Evolutionary conservation across 92 coral and sea anemone genomes (phyloP), one percentile per base, ranked within the genome.

Genomic region (Siderastrea radians): DNA sequence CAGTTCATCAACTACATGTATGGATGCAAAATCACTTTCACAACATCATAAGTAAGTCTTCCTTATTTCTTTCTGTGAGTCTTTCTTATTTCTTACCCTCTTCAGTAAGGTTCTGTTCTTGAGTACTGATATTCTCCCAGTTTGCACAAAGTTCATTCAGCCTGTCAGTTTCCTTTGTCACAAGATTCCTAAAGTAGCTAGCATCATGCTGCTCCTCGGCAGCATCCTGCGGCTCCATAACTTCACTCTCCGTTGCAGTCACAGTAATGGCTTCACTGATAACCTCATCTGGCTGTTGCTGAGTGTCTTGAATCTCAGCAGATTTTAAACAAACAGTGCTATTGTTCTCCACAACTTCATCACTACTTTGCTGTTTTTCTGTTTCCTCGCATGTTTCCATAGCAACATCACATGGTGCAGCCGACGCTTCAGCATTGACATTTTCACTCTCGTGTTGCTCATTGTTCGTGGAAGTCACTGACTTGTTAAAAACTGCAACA

Each of bases 101-200:
- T 11, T 96, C 99, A 71, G 86, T 65, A 38, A 96, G 87, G 9
- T 79, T 76, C 52, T 64, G 74, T 63, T 93, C 96, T 45, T 79
- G 87, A 16, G 79, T 80, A 11, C 81, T 74, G 7, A 84, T 84
- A 17, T 79, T 82, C 81, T 96, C 96, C 99, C 99, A 96, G 7
- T 75, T 68, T 43, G 81, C 83, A 81, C 98, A 90, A 52, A 88
- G 90, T n/a, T 59, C 85, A 81, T 92, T 91, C 84, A 96, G 77
- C 62, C 77, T 87, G 7, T 80, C 87, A 19, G 98, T 94, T 80
- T 94, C 99, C 50, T 85, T 81, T 26, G 45, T 79, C 43, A 95
- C 86, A 68, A 96, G 96, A 86, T 83, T 79, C 72, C 98, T 87
- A 67, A 96, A 96, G 61, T 96, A 81, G 47, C 49, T 19, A 4